Base-by-base conservation (phyloP, 2,113 vertebrate species). In the Anthoscopus minutus region DNA sequence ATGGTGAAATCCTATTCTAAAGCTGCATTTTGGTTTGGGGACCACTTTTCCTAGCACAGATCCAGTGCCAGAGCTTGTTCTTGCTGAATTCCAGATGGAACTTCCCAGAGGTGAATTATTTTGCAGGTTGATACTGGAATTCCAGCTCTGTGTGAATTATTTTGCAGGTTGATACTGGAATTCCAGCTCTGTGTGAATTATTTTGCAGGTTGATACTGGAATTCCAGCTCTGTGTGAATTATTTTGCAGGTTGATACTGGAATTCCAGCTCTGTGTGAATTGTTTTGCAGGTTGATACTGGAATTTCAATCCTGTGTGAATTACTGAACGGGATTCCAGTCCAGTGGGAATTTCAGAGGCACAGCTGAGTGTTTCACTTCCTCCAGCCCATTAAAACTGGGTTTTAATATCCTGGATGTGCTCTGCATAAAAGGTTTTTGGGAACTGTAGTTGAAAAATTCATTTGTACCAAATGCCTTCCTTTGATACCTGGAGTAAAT, bases 141-240 rank as follows among this genome's bases (percentile, higher is more conserved):
- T 56, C 23, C 64, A 47, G 6, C 7, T 2, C 4, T 7, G 23
- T 2, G 0, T 15, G 16, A 30, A 10, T 67, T 64, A 45, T 54
- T 56, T 54, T 54, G 53, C 53, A 48, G 33, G 17, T 35, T 53
- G 19, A 18, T 21, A 1, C 35, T 54, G 57, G 35, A 24, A 38
- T 79, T 76, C 47, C n/a, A 37, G 60, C n/a, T n/a, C 7, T 9
- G 17, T 3, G 0, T 4, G 15, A 24, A 9, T 70, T 66, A 61
- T 28, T 28, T n/a, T n/a, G n/a, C n/a, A n/a, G n/a, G n/a, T n/a
- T n/a, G n/a, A n/a, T 24, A 1, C 10, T 60, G 58, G 28, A 17
- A 25, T 80, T 65, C 45, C 33, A 37, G 44, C 8, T 2, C 4
- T 7, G 17, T 2, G 0, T 3, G 9, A 25, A 5, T 71, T 64